A percentile compares a stretch with the other conserved stretches of the same genome.
Conservation (phyloP, 2,113 vertebrate species). For the Syngnathus floridae region DNA sequence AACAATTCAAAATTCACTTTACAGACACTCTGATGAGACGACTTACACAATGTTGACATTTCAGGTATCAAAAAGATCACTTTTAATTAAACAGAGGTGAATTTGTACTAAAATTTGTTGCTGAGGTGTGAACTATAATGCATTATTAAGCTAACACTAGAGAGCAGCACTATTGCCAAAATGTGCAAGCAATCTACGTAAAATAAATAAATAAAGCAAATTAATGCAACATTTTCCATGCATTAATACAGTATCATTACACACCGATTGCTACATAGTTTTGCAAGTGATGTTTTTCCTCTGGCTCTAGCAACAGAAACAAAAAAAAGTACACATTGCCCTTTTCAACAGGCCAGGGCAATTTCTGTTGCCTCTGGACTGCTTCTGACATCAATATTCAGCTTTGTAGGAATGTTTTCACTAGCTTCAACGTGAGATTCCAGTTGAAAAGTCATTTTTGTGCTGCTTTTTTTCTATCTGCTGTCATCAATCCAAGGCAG, state of each 20-base stretch:
- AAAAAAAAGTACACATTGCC: slow-evolving; percentile 40
- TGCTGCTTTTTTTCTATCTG: slow-evolving; percentile 16
- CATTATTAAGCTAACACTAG: slow-evolving; percentile 42
- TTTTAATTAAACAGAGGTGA: slow-evolving; percentile 18
- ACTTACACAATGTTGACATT: slow-evolving; percentile 12
- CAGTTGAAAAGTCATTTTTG: slow-evolving; percentile 22
- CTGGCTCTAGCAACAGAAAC: slow-evolving; percentile 32
- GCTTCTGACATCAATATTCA: slow-evolving; percentile 55
- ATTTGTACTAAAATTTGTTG: slow-evolving; percentile 19
- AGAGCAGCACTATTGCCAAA: slow-evolving; percentile 45
- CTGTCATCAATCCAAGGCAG: neutral
- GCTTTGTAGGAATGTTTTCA: slow-evolving; percentile 57
- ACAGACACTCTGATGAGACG: slow-evolving; percentile 26
- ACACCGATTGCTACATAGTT: slow-evolving; percentile 55
- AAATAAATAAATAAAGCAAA: slow-evolving; percentile 49
- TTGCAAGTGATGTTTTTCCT: slow-evolving; percentile 16
- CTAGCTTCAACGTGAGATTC: slow-evolving; percentile 10
- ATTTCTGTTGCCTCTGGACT: slow-evolving; percentile 24
- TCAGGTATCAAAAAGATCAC: slow-evolving; percentile 23
- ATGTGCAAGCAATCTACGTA: slow-evolving; percentile 37
- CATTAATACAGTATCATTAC: slow-evolving; percentile 42
- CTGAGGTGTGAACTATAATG: slow-evolving; percentile 37
- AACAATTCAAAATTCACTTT: slow-evolving; percentile 23
- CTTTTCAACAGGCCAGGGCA: slow-evolving; percentile 26
- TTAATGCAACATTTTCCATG: slow-evolving; percentile 52